A percentile compares a stretch with the other conserved stretches of the same genome.
phyloP scores from a whole-genome alignment of 2,888 invertebrate genomes.

The Leptopilina myrica region DNA sequence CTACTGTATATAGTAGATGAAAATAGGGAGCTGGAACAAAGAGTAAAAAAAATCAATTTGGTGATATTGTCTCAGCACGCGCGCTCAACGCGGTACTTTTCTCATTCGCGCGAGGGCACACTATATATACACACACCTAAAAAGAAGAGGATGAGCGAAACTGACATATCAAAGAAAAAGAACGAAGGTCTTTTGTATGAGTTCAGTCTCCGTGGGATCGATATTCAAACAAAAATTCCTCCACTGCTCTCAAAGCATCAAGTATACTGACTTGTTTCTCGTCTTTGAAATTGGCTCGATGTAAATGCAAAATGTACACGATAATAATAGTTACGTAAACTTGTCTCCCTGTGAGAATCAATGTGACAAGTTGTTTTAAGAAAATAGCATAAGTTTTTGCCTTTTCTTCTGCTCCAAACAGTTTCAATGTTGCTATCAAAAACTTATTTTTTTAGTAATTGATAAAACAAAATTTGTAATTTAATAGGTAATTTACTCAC shows the following conservation, averaged over 20 bases:
- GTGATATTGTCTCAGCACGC: conserved; percentile 18
- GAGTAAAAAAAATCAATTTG: conserved; percentile 20
- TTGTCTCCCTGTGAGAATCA: neutral
- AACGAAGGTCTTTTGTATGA: conserved; percentile 7
- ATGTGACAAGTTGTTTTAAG: neutral
- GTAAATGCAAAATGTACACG: neutral
- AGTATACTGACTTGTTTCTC: neutral
- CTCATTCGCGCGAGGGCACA: neutral
- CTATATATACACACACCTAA: neutral
- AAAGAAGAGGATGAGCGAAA: neutral
- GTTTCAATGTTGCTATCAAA: too few relatives aligned
- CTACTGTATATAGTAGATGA: neutral
- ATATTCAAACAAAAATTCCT: conserved; percentile 22
- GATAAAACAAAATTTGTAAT: too few relatives aligned
- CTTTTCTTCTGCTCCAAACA: too few relatives aligned
- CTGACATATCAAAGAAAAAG: conserved; percentile 14
- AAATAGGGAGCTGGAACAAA: neutral
- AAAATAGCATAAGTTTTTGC: neutral
- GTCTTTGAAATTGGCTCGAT: conserved; percentile 20
- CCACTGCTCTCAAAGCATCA: neutral
- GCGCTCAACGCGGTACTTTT: conserved; percentile 11
- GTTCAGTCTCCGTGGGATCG: conserved; percentile 1
- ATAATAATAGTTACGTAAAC: conserved; percentile 8
- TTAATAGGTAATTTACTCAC: too few relatives aligned
- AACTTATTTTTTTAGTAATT: too few relatives aligned